Evolutionary conservation across 2,888 invertebrate genomes (phyloP).

Genomic region (Limnephilus rhombicus): DNA sequence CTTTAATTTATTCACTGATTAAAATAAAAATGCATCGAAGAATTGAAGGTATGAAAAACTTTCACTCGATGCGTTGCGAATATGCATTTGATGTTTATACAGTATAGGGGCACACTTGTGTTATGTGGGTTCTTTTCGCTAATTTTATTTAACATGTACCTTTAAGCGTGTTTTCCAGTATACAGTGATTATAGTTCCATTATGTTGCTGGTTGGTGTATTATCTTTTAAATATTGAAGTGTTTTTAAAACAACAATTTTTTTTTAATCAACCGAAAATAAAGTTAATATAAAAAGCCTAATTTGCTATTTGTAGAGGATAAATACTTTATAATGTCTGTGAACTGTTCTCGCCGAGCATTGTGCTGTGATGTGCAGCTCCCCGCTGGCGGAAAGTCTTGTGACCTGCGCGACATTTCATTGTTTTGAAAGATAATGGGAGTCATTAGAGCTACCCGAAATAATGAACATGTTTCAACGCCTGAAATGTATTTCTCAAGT

Average conservation of each 20-base stretch:
- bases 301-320: not conserved
- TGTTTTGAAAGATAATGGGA: not conserved
- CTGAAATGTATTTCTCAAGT: not conserved
- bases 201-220: not conserved
- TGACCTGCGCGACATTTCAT: conserved; percentile 4
- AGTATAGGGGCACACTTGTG: conserved; percentile 18
- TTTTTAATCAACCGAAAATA: not conserved
- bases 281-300: not conserved
- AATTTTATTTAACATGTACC: not conserved
- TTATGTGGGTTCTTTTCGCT: not conserved
- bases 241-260: not conserved
- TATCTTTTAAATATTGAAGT: not conserved
- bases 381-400: not conserved
- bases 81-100: not conserved
- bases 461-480: not conserved
- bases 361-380: not conserved
- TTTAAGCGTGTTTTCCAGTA: not conserved
- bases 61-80: conserved; percentile 39
- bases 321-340: not conserved
- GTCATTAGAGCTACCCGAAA: not conserved
- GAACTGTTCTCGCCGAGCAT: not conserved
- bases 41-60: not conserved
- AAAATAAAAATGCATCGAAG: conserved; percentile 17
- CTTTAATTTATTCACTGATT: conserved; percentile 27
- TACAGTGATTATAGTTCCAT: not conserved